These are phyloP conservation scores for Pharmacophagus antenor DNA, from an alignment of 2,888 invertebrate genomes.

Conservation along the genomic window DNA sequence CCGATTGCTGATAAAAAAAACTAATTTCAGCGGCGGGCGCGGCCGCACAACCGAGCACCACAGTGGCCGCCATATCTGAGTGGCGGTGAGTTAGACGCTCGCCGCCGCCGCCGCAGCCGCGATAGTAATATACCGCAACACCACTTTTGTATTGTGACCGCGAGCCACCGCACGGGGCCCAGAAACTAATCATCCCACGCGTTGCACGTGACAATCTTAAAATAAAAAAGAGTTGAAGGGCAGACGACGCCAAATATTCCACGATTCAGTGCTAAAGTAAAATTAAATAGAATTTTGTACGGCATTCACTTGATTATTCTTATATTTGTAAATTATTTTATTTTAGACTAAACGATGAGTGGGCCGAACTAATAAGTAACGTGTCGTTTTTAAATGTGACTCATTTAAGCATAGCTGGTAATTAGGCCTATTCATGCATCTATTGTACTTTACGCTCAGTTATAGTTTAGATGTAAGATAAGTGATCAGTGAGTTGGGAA, in stretches of 20 bases:
- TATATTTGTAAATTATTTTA: slow-evolving; percentile 74
- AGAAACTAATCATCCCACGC: slow-evolving; percentile 26
- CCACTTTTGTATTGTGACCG: slow-evolving; percentile 41
- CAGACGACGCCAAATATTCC: slow-evolving; percentile 25
- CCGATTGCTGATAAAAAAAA: no score
- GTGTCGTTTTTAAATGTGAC: slow-evolving; percentile 45
- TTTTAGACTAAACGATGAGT: slow-evolving; percentile 54
- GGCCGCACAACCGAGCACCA: slow-evolving; percentile 81
- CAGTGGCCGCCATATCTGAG: slow-evolving; percentile 79
- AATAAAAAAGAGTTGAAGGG: slow-evolving; percentile 16
- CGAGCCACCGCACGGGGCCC: slow-evolving; percentile 1
- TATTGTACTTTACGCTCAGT: slow-evolving; percentile 76
- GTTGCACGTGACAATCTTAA: slow-evolving; percentile 38
- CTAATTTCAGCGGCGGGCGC: slow-evolving; percentile 51
- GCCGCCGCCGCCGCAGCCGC: slow-evolving; percentile 38
- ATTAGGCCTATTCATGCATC: slow-evolving; percentile 54
- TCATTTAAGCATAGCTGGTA: slow-evolving; percentile 45
- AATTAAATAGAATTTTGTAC: slow-evolving; percentile 46
- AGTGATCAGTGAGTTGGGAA: slow-evolving; percentile 24
- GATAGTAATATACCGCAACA: slow-evolving; percentile 13
- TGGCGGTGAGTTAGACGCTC: slow-evolving; percentile 80
- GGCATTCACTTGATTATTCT: slow-evolving; percentile 66
- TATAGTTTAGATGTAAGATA: slow-evolving; percentile 65
- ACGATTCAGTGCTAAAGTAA: slow-evolving; percentile 35
- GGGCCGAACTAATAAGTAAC: slow-evolving; percentile 42